Evolutionary conservation across 2,797 vertebrate species (phyloP).

Genomic region (Pelochelys cantorii): DNA sequence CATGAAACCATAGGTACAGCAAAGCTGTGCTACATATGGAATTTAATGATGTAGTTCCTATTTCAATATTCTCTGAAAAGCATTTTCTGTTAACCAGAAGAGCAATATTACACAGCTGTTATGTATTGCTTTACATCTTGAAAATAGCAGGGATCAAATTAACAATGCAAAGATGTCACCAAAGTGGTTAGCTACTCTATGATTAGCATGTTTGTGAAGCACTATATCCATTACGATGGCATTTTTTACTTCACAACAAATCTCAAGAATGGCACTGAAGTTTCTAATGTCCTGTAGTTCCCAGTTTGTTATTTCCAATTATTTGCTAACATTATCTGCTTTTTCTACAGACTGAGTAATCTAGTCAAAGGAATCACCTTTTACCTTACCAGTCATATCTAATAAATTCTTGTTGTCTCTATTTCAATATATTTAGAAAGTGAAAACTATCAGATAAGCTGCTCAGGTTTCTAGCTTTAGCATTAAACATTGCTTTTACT

Average conservation of each 20-base stretch:
- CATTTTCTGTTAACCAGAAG: slow-evolving; percentile 6
- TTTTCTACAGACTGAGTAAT: slow-evolving; percentile 22
- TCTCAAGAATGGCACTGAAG: neutral
- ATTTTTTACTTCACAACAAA: neutral
- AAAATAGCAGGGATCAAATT: neutral
- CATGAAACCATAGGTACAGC: neutral
- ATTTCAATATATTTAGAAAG: slow-evolving; percentile 22
- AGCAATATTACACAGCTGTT: neutral
- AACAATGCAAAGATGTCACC: neutral
- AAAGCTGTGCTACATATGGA: neutral
- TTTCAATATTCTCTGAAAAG: neutral
- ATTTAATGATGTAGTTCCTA: neutral
- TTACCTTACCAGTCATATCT: neutral
- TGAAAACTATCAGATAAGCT: neutral
- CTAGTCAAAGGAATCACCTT: neutral
- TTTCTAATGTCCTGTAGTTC: neutral
- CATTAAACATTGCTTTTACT: neutral
- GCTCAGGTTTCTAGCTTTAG: neutral
- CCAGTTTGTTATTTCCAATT: neutral
- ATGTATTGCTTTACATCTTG: neutral
- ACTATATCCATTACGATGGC: neutral
- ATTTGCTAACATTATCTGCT: neutral
- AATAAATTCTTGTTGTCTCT: slow-evolving; percentile 8
- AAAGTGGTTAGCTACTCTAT: neutral
- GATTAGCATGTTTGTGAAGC: neutral